phyloP scores from a whole-genome alignment of 2,113 vertebrate species.

The Gallinago jamesoni region DNA sequence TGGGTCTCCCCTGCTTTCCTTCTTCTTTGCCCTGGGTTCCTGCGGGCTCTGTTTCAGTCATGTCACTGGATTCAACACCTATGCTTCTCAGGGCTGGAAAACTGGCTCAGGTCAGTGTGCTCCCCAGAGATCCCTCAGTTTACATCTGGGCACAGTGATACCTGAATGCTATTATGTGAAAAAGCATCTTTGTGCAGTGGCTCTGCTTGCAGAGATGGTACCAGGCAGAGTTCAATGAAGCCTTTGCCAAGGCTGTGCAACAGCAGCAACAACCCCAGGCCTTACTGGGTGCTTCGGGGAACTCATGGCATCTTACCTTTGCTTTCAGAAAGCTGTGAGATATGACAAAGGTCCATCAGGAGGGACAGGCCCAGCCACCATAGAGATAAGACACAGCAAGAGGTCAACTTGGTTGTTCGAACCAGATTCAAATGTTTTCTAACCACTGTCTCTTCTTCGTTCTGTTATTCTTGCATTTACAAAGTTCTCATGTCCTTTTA shows the following conservation, averaged over 20 bases:
- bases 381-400: background rate
- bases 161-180: background rate
- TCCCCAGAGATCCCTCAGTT: background rate
- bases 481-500: background rate
- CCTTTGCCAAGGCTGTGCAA: background rate
- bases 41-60: background rate
- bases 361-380: background rate
- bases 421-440: background rate
- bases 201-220: background rate
- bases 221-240: background rate
- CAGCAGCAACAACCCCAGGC: background rate
- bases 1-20: background rate
- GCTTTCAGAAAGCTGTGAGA: background rate
- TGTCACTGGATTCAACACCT: background rate
- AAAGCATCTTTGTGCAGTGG: background rate
- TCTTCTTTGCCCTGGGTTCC: background rate
- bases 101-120: background rate
- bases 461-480: background rate
- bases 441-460: background rate
- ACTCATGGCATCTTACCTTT: background rate
- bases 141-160: background rate
- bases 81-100: background rate
- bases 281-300: background rate
- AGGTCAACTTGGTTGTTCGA: background rate
- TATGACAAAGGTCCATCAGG: background rate